These are phyloP conservation scores for Parnassius orleans DNA, from an alignment of 2,888 invertebrate genomes.

Conservation along the genomic window DNA sequence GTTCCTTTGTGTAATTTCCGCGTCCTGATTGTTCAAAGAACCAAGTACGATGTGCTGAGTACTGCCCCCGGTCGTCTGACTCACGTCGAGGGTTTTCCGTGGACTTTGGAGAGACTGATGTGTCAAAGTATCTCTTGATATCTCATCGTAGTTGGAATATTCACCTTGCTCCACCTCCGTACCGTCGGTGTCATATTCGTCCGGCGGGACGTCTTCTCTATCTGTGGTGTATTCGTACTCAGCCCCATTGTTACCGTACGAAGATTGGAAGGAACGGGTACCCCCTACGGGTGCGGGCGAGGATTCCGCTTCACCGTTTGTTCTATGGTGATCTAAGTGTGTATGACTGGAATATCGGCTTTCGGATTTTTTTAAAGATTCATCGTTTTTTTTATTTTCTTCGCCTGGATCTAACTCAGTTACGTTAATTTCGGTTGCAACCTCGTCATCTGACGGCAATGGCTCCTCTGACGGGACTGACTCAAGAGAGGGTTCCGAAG, in stretches of 20 bases:
- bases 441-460: constrained; percentile 20
- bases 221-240: constrained; percentile 66
- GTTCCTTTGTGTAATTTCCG: constrained; percentile 82
- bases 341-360: constrained; percentile 48
- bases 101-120: constrained; percentile 60
- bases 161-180: constrained; percentile 74
- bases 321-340: constrained; percentile 66
- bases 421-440: constrained; percentile 26
- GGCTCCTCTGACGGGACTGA: constrained; percentile 22
- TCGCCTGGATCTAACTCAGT: constrained; percentile 12
- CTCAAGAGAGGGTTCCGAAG: constrained; percentile 32
- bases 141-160: constrained; percentile 83
- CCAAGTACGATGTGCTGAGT: constrained; percentile 84
- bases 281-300: constrained; percentile 50
- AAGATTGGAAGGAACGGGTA: constrained; percentile 60
- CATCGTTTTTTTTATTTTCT: constrained; percentile 38
- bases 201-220: constrained; percentile 55
- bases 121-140: constrained; percentile 56
- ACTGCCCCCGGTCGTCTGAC: constrained; percentile 76
- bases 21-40: constrained; percentile 80
- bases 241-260: constrained; percentile 45
- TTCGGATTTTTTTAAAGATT: constrained; percentile 45
- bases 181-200: constrained; percentile 71
- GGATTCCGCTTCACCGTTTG: constrained; percentile 37
- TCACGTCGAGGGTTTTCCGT: constrained; percentile 62